These are phyloP conservation scores for Acronicta leporina DNA, from an alignment of 2,888 invertebrate genomes.

Conservation along the genomic window DNA sequence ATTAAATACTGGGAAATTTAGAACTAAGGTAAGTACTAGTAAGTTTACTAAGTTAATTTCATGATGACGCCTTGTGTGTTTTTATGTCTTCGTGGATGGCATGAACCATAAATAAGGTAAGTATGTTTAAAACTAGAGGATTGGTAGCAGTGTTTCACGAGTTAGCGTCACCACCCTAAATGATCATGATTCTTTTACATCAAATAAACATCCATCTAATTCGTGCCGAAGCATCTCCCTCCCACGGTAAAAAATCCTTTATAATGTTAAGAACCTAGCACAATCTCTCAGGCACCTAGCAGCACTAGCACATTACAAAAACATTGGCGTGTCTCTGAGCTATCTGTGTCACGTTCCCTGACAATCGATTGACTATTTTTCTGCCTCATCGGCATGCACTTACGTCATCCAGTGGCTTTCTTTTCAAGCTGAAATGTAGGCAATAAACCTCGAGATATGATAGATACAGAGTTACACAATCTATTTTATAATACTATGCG, in stretches of 20 bases:
- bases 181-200: too few relatives aligned
- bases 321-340: slow-evolving; percentile 22
- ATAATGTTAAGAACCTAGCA: slow-evolving; percentile 3
- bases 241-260: not conserved
- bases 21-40: too few relatives aligned
- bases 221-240: too few relatives aligned
- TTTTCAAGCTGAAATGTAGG: slow-evolving; percentile 27
- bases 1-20: too few relatives aligned
- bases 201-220: too few relatives aligned
- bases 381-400: slow-evolving; percentile 22
- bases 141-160: too few relatives aligned
- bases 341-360: slow-evolving; percentile 25
- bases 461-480: slow-evolving; percentile 10
- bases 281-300: slow-evolving; percentile 10
- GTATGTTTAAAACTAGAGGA: too few relatives aligned
- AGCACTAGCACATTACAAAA: not conserved
- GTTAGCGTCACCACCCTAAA: too few relatives aligned
- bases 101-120: too few relatives aligned
- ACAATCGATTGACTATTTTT: slow-evolving; percentile 44
- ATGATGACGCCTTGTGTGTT: too few relatives aligned
- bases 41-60: too few relatives aligned
- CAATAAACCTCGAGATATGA: slow-evolving; percentile 14
- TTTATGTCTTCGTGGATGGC: too few relatives aligned
- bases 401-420: slow-evolving; percentile 28
- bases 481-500: not conserved